Conservation (phyloP, 2,113 vertebrate genomes). For the Cyrtonyx montezumae region DNA sequence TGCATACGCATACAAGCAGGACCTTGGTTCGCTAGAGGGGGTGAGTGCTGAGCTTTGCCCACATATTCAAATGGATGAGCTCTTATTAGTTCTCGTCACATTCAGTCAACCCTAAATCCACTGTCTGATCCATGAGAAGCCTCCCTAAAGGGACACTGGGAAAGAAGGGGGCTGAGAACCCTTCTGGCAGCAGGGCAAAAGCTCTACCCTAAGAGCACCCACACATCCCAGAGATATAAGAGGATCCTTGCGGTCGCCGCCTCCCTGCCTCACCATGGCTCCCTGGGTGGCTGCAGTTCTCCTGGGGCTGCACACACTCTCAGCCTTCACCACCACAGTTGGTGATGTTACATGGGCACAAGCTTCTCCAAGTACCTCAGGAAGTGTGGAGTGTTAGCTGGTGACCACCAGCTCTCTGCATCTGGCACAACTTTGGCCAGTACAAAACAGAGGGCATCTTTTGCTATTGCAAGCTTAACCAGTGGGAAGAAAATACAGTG, state of each 20-base stretch:
- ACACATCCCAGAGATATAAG: rapidly evolving
- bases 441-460: neutral
- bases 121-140: neutral
- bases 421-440: neutral
- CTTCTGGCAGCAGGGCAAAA: neutral
- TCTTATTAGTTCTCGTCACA: rapidly evolving
- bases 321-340: neutral
- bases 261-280: rapidly evolving
- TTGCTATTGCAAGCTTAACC: neutral
- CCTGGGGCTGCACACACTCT: rapidly evolving
- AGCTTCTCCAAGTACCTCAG: neutral
- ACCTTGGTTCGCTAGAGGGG: neutral
- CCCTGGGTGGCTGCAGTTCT: neutral
- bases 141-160: no score
- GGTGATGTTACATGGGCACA: rapidly evolving
- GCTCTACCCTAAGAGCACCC: no score
- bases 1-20: rapidly evolving
- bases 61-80: rapidly evolving
- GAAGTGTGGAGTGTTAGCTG: neutral
- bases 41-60: neutral
- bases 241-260: rapidly evolving
- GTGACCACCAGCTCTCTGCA: neutral
- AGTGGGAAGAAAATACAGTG: neutral
- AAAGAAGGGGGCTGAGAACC: rapidly evolving
- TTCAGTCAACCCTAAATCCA: neutral